These are phyloP conservation scores for Drosophila bocki DNA, from an alignment of 1,140 invertebrate species.

Conservation along the genomic window DNA sequence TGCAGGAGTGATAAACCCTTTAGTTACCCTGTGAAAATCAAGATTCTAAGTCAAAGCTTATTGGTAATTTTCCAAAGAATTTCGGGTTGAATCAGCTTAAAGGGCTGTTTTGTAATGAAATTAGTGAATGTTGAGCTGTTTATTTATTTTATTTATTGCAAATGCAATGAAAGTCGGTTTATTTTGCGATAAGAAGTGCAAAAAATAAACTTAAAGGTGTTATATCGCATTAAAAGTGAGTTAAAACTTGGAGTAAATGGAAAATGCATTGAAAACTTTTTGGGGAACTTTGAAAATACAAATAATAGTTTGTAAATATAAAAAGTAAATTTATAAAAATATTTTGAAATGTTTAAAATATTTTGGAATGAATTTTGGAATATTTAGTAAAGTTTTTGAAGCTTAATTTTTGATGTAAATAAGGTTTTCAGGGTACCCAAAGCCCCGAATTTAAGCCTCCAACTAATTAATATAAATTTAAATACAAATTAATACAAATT, in stretches of 20 bases:
- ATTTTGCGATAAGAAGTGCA: slow-evolving; percentile 35
- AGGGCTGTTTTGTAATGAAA: slow-evolving; percentile 1
- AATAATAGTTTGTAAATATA: background rate
- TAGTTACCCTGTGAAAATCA: slow-evolving; percentile 30
- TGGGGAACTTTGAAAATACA: background rate
- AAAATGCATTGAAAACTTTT: background rate
- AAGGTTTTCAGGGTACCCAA: too few relatives aligned
- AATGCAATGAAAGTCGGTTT: slow-evolving; percentile 1
- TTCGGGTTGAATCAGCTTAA: background rate
- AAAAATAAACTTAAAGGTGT: slow-evolving; percentile 39
- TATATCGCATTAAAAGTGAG: slow-evolving; percentile 1
- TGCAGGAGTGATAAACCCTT: slow-evolving; percentile 20
- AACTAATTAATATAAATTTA: too few relatives aligned
- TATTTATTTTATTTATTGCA: background rate
- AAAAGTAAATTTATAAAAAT: too few relatives aligned
- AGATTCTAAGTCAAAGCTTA: background rate
- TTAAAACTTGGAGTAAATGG: background rate
- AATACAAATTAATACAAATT: background rate
- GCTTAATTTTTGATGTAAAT: too few relatives aligned
- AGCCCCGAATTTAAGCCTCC: too few relatives aligned
- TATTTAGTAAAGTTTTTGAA: too few relatives aligned
- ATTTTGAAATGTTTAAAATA: too few relatives aligned
- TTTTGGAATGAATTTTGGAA: too few relatives aligned
- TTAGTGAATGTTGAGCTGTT: background rate
- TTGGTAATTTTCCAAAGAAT: slow-evolving; percentile 11